Evolutionary conservation across 2,888 invertebrate genomes (phyloP).

Genomic region (Kuschelorhynchus macadamiae): DNA sequence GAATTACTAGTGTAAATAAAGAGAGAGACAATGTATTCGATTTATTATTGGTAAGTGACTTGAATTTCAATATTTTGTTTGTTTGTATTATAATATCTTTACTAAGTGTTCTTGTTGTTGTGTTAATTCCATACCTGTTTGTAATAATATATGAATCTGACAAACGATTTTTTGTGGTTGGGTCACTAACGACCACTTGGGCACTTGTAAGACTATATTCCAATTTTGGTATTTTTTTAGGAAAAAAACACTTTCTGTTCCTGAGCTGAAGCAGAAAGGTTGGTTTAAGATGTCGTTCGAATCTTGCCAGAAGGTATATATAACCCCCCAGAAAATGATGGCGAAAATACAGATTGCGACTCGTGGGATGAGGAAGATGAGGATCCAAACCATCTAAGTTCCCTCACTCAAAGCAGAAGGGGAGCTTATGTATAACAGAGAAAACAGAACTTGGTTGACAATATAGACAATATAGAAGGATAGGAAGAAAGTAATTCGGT

Average conservation of each 20-base stretch:
- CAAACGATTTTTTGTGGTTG: conserved; percentile 22
- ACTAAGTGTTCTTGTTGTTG: too few species aligned
- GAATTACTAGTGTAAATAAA: too few species aligned
- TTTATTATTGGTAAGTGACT: too few species aligned
- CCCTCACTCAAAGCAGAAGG: conserved; percentile 10
- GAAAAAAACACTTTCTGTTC: conserved; percentile 3
- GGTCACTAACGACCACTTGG: conserved; percentile 24
- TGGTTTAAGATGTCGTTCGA: conserved; percentile 7
- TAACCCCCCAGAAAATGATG: conserved; percentile 16
- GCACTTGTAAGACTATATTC: conserved; percentile 9
- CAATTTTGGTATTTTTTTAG: conserved; percentile 8
- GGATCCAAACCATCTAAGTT: conserved; percentile 11
- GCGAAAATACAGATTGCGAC: conserved; percentile 22
- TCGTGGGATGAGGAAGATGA: conserved; percentile 13
- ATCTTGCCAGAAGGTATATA: conserved; percentile 20
- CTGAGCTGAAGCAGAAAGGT: conserved; percentile 10
- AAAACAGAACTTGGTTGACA: conserved; percentile 1
- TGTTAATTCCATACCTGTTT: too few species aligned
- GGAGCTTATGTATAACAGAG: conserved; percentile 9
- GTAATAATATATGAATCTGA: neutral
- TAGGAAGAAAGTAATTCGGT: neutral
- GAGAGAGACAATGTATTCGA: too few species aligned
- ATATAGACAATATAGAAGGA: conserved; percentile 4
- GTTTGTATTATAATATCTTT: too few species aligned
- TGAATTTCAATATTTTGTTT: too few species aligned